Conservation (phyloP, 2,113 vertebrate genomes). For the Pelecanoides urinatrix region DNA sequence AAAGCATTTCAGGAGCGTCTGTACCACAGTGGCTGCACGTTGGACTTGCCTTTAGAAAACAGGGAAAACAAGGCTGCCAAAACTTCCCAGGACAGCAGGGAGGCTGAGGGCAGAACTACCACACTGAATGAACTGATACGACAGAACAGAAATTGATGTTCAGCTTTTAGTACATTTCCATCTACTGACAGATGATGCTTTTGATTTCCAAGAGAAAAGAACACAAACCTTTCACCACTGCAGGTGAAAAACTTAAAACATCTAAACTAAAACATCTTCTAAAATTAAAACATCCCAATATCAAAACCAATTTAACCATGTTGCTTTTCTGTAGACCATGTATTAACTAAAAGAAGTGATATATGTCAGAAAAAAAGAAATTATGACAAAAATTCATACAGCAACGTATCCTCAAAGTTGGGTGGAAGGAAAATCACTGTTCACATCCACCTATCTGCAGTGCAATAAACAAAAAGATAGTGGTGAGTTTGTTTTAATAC, state of each 20-base stretch:
- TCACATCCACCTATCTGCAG: not conserved
- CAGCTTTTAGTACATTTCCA: not conserved
- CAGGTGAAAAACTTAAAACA: too few species aligned
- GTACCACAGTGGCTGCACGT: rapidly evolving
- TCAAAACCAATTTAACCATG: not conserved
- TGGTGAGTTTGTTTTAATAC: not conserved
- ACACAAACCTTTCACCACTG: not conserved
- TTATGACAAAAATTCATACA: too few species aligned
- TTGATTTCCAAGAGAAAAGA: not conserved
- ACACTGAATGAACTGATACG: not conserved
- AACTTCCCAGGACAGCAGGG: not conserved
- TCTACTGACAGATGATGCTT: not conserved
- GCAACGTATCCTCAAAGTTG: not conserved
- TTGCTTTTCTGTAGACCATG: not conserved
- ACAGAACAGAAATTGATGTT: not conserved
- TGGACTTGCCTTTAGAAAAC: not conserved
- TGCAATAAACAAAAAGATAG: not conserved
- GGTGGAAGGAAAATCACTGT: rapidly evolving
- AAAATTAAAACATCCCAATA: not conserved
- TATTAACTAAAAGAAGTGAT: not conserved
- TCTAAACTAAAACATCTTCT: too few species aligned
- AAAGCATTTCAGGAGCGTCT: not conserved
- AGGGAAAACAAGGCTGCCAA: not conserved
- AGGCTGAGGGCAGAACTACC: not conserved
- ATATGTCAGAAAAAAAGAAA: not conserved